Conservation (phyloP, 2,113 vertebrate genomes). For the Hiodon tergisus region DNA sequence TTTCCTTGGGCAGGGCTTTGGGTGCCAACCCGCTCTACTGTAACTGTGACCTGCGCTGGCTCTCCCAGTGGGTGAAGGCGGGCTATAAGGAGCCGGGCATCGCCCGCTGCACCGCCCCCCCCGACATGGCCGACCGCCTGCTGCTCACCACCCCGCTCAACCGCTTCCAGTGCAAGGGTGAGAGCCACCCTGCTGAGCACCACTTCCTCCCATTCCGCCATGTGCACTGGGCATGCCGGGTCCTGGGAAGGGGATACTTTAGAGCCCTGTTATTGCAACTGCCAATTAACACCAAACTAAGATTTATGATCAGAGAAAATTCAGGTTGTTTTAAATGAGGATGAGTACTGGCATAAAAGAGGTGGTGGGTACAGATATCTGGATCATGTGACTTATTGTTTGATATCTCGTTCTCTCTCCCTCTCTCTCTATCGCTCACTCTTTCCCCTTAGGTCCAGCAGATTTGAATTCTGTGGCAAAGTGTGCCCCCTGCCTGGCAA, state of each 20-base stretch:
- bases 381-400: background rate
- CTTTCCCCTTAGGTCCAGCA: slow-evolving; percentile 62
- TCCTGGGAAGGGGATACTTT: background rate
- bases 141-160: slow-evolving; percentile 90
- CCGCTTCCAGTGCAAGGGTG: slow-evolving; percentile 93
- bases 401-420: background rate
- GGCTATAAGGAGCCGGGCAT: slow-evolving; percentile 97
- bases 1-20: slow-evolving; percentile 66
- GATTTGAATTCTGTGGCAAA: slow-evolving; percentile 81
- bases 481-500: slow-evolving; percentile 85
- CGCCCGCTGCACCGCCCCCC: slow-evolving; percentile 85
- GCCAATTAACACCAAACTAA: slow-evolving; percentile 10
- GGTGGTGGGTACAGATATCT: background rate
- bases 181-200: background rate
- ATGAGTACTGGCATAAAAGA: slow-evolving; percentile 4
- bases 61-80: slow-evolving; percentile 97
- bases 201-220: background rate
- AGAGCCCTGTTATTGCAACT: background rate
- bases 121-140: slow-evolving; percentile 86
- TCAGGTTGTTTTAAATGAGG: slow-evolving; percentile 10
- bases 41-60: slow-evolving; percentile 89
- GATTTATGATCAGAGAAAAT: slow-evolving; percentile 23
- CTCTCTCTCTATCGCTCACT: background rate
- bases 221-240: background rate
- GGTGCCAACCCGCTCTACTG: slow-evolving; percentile 94